A percentile compares a stretch with the other conserved stretches of the same genome.
These are phyloP conservation scores for Rhamnusium bicolor DNA, from an alignment of 2,888 invertebrate genomes.

Conservation along the genomic window DNA sequence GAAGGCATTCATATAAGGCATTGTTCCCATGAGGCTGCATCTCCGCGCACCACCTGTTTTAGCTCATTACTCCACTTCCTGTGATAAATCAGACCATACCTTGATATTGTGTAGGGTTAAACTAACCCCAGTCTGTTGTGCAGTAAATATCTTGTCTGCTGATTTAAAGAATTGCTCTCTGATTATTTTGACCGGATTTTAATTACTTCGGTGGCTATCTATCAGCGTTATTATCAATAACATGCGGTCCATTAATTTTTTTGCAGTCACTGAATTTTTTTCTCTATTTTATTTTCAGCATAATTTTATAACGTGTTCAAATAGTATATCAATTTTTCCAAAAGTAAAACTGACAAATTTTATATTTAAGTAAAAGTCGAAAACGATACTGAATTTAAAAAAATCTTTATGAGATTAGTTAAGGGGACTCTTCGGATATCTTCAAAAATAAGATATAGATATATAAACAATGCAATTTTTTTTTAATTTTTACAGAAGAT, in stretches of 20 bases:
- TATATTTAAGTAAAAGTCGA: no score
- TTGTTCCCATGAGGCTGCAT: slow-evolving; percentile 46
- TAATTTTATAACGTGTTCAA: no score
- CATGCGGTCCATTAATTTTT: not conserved
- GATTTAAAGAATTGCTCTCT: slow-evolving; percentile 31
- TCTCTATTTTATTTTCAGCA: no score
- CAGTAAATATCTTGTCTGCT: slow-evolving; percentile 19
- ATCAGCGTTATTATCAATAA: not conserved
- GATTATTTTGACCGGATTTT: slow-evolving; percentile 28
- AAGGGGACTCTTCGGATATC: no score
- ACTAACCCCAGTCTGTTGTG: slow-evolving; percentile 31
- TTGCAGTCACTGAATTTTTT: no score
- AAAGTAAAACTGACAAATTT: no score
- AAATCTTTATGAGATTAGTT: no score
- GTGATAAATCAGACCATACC: slow-evolving; percentile 66
- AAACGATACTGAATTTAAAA: no score
- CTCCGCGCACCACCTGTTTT: slow-evolving; percentile 67
- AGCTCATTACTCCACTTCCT: slow-evolving; percentile 69
- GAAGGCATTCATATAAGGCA: slow-evolving; percentile 28
- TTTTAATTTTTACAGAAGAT: no score
- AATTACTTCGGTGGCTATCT: slow-evolving; percentile 8
- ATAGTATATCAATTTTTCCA: no score
- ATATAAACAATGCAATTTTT: no score
- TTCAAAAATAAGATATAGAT: no score
- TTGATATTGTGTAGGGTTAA: slow-evolving; percentile 39